Evolutionary conservation across 2,113 vertebrate species (phyloP), one percentile per base, ranked within the genome.

Genomic region (Miniopterus natalensis): DNA sequence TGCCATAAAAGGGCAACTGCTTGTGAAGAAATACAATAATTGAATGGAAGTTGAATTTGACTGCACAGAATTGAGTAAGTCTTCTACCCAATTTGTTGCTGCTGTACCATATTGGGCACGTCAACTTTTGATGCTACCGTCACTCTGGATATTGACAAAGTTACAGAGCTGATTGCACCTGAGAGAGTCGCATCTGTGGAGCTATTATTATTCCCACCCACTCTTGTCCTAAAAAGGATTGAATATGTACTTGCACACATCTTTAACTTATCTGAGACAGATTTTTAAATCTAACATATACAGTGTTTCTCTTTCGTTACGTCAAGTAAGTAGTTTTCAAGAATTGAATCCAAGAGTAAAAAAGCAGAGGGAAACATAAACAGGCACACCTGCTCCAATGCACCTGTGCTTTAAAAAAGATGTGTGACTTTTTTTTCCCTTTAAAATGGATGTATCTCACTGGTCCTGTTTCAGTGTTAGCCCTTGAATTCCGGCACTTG

Each of bases 281-380:
- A 77, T 63, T 88, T 91, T 96, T 90, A 18, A 96, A 93, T 85
- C 91, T 8, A 88, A n/a, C 53, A 83, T 45, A 20, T 61, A 42
- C 77, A 61, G 8, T 49, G 66, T 75, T 74, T 95, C 74, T 90
- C 29, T 90, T 45, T 84, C 1, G 27, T 81, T 79, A 68, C 51
- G 55, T 59, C 49, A 84, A 53, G 42, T 40, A 90, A n/a, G 73
- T 63, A 66, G 73, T 57, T 95, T 96, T 65, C 74, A 66, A 91
- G 89, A 87, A 94, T 29, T 73, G n/a, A 88, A 81, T 57, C 18
- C 57, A 96, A 75, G 15, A 92, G 8, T 49, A 42, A 84, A 75
- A 61, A 84, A 59, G 31, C 2, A 59, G 25, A 87, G 5, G 17
- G 59, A 81, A 75, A 80, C 25, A 11, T 79, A 86, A 90, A 65